These are phyloP conservation scores for Phymatocera aterrima DNA, from an alignment of 2,888 invertebrate species.

Conservation along the genomic window DNA sequence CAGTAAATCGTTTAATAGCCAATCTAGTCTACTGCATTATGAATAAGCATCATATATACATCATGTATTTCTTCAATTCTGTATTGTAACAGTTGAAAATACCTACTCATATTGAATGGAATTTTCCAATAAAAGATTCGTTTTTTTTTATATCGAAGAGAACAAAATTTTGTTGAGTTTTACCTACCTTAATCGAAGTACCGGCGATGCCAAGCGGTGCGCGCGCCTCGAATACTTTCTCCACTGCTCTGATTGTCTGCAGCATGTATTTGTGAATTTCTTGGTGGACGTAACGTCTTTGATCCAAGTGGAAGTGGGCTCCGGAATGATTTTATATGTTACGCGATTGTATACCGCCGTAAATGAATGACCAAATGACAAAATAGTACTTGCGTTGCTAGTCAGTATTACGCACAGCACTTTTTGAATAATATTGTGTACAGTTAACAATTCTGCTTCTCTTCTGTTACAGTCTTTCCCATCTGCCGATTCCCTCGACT, in stretches of 20 bases:
- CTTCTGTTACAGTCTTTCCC: neutral
- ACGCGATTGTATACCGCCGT: neutral
- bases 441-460: neutral
- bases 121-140: neutral
- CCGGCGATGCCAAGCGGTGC: constrained; percentile 52
- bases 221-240: constrained; percentile 44
- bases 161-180: constrained; percentile 55
- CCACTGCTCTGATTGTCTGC: constrained; percentile 17
- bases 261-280: neutral
- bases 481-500: neutral
- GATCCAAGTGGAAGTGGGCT: neutral
- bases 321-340: neutral
- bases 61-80: no score
- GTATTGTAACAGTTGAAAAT: no score
- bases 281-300: neutral
- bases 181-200: constrained; percentile 67
- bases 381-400: neutral
- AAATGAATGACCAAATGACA: neutral
- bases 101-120: no score
- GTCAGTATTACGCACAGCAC: neutral
- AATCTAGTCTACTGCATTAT: neutral
- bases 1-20: neutral
- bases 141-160: neutral
- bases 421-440: neutral
- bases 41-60: neutral